Base-by-base conservation (phyloP, 2,888 invertebrate genomes). In the Miltochrista miniata region DNA sequence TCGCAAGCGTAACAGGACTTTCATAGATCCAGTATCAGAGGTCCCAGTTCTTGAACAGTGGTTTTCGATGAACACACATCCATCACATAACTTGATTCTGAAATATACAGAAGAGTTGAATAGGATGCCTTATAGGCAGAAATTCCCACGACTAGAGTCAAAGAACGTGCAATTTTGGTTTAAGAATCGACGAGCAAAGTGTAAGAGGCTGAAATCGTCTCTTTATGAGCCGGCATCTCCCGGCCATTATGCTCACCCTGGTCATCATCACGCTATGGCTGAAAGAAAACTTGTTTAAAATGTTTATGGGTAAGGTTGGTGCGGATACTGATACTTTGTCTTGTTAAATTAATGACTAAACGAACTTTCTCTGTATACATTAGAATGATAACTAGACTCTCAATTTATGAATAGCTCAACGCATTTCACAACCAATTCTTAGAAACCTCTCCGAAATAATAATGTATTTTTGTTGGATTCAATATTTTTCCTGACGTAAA, bases 101-200 rank as follows among this genome's bases (percentile, higher is more conserved):
- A 98, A 99, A 85, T 99, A 98, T 85, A 99, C 99, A 2, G 98
- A 99, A 76, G 98, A 98, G 82, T 92, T 99, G 68, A 99, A 99
- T 86, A 94, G 96, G 60, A 98, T 98, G 95, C 97, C 98, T 46
- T 99, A 99, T 85, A 92, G 99, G 76, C 98, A 98, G 89, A 99
- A 99, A 87, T 99, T 99, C 85, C 99, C 99, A 1, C 95, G 98
- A n/a, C 93, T 99, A 59, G 99, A 99, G 84, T 98, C 99, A 38
- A 99, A 99, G 92, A 99, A 99, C 83, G 99, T 99, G 64, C 99
- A 99, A 88, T 98, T 99, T 85, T 99, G 99, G 99, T 99, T 99
- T 90, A 99, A 99, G 87, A 99, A 99, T 83, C 95, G 99, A 38
- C 94, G 99, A 51, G 99, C 99, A 68, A 99, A 99, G 90, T 98